A percentile compares a stretch with the other conserved stretches of the same genome.
Conservation (phyloP, 2,113 vertebrate genomes). For the Panthera leo region DNA sequence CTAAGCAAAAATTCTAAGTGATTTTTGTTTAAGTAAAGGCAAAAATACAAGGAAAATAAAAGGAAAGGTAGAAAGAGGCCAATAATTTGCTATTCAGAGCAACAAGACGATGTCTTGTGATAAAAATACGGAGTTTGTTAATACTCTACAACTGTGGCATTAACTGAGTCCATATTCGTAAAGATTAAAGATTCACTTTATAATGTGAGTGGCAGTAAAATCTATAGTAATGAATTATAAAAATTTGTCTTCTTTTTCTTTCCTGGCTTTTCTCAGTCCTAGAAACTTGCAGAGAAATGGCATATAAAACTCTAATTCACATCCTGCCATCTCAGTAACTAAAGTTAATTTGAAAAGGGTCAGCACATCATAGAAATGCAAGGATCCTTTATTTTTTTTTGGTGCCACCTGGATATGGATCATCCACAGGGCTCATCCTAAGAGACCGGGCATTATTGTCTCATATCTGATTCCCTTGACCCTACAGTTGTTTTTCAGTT, state of each 20-base stretch:
- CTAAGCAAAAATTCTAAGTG: constrained; percentile 61
- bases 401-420: neutral
- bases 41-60: constrained; percentile 79
- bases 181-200: constrained; percentile 72
- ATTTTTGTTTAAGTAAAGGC: constrained; percentile 72
- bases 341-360: constrained; percentile 31
- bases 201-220: neutral
- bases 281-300: neutral
- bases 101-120: constrained; percentile 76
- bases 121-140: constrained; percentile 76
- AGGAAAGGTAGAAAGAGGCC: constrained; percentile 70
- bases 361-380: neutral
- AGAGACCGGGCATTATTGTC: neutral
- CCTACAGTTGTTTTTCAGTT: constrained; percentile 21
- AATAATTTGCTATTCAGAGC: constrained; percentile 69
- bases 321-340: neutral
- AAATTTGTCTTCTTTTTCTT: neutral
- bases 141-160: constrained; percentile 69
- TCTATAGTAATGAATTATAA: neutral
- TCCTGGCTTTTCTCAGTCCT: neutral
- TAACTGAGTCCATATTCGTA: constrained; percentile 72
- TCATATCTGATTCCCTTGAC: constrained; percentile 30
- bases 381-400: neutral
- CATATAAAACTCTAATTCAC: neutral
- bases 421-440: neutral